A percentile compares a stretch with the other conserved stretches of the same genome.
These are phyloP conservation scores for Erythrocebus patas DNA, from an alignment of 2,113 vertebrate species.

Conservation along the genomic window DNA sequence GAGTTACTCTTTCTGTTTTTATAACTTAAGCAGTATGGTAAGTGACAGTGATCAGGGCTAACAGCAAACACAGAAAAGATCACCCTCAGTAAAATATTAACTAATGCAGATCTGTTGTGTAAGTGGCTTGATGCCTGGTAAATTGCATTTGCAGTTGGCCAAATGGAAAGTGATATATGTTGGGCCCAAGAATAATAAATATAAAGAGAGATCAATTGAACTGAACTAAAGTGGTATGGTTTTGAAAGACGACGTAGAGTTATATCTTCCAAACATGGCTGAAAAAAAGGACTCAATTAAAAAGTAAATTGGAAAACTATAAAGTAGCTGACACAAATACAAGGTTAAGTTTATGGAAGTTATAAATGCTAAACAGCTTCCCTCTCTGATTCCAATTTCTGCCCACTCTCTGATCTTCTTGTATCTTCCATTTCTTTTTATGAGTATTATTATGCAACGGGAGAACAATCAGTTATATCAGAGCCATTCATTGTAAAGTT, in stretches of 20 bases:
- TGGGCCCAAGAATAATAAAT: conserved; percentile 72
- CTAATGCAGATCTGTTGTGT: conserved; percentile 21
- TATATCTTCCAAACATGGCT: conserved; percentile 65
- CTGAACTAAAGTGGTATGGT: conserved; percentile 47
- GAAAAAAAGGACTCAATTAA: conserved; percentile 77
- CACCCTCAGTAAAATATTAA: conserved; percentile 63
- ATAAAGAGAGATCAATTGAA: conserved; percentile 63
- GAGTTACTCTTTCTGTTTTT: conserved; percentile 8
- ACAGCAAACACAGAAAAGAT: conserved; percentile 1
- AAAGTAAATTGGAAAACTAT: conserved; percentile 79
- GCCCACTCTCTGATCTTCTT: conserved; percentile 43
- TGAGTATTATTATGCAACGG: conserved; percentile 58
- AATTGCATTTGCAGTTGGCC: conserved; percentile 62
- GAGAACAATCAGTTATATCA: conserved; percentile 63
- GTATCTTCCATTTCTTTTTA: conserved; percentile 67
- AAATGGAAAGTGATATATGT: conserved; percentile 65
- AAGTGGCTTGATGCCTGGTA: conserved; percentile 43
- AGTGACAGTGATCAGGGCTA: conserved; percentile 43
- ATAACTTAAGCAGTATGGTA: conserved; percentile 6
- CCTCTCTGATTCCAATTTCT: conserved; percentile 63
- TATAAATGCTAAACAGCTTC: conserved; percentile 75
- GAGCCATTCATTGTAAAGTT: conserved; percentile 48
- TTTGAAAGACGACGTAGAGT: conserved; percentile 65
- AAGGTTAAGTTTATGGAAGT: conserved; percentile 76
- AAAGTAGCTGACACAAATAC: conserved; percentile 69